These are phyloP conservation scores for Trialeurodes vaporariorum DNA, from an alignment of 1,140 invertebrate genomes.

Conservation along the genomic window DNA sequence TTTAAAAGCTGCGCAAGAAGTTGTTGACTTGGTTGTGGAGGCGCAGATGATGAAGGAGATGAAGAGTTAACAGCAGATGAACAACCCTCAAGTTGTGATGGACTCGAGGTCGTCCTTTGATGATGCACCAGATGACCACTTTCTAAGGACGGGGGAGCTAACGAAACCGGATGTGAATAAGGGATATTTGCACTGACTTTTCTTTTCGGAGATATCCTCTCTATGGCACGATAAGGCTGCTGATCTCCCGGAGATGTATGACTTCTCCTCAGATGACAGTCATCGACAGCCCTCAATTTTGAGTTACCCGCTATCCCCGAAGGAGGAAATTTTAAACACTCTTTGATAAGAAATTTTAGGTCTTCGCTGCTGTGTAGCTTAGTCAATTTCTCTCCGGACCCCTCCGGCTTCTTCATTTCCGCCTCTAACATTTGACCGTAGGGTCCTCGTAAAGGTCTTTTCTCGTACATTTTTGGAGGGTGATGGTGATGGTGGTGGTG, in stretches of 20 bases:
- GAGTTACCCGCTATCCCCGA: constrained; percentile 20
- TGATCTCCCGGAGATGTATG: constrained; percentile 19
- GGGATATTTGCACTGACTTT: constrained; percentile 42
- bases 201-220: constrained; percentile 32
- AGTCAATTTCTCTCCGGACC: constrained; percentile 29
- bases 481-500: neutral
- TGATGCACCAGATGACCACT: constrained; percentile 40
- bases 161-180: constrained; percentile 26
- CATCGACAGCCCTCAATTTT: constrained; percentile 35
- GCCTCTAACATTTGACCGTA: constrained; percentile 74
- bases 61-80: constrained; percentile 7
- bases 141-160: constrained; percentile 22
- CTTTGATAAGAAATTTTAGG: constrained; percentile 36
- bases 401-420: constrained; percentile 61
- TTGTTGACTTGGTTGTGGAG: constrained; percentile 50
- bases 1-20: constrained; percentile 57
- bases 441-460: constrained; percentile 60
- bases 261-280: constrained; percentile 33
- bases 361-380: constrained; percentile 42
- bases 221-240: neutral
- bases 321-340: constrained; percentile 14
- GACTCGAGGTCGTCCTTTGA: constrained; percentile 64
- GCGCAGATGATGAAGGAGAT: no score
- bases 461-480: constrained; percentile 46
- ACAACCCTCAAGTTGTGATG: constrained; percentile 54